These are phyloP conservation scores for Dryomyza anilis DNA, from an alignment of 2,888 invertebrate species.

Conservation along the genomic window DNA sequence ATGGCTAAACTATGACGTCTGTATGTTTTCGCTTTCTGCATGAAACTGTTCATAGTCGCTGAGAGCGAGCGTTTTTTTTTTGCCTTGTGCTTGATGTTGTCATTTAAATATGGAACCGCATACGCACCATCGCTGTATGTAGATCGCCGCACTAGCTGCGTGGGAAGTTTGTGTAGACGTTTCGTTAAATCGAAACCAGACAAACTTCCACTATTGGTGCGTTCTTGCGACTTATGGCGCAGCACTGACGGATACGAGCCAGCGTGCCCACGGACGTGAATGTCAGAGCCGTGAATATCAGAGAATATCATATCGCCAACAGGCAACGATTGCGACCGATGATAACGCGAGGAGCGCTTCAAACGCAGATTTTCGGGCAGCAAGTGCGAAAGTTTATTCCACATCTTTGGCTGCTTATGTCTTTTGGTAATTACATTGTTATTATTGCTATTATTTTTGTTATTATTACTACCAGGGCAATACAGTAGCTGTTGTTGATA, in stretches of 20 bases:
- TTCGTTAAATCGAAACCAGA: slow-evolving; percentile 42
- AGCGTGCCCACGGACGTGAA: slow-evolving; percentile 43
- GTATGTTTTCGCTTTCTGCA: slow-evolving; percentile 77
- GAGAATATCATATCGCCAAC: slow-evolving; percentile 70
- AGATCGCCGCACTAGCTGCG: slow-evolving; percentile 44
- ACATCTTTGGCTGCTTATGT: slow-evolving; percentile 48
- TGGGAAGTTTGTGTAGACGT: slow-evolving; percentile 49
- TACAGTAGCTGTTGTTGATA: too few relatives aligned
- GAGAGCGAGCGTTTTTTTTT: slow-evolving; percentile 75
- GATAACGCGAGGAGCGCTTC: slow-evolving; percentile 50
- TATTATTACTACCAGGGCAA: too few relatives aligned
- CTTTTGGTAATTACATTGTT: background rate
- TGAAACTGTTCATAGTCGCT: slow-evolving; percentile 81
- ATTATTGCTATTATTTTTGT: background rate
- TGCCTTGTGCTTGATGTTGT: slow-evolving; percentile 23
- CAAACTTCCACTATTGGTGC: background rate
- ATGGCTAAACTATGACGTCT: slow-evolving; percentile 60
- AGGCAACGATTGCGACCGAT: slow-evolving; percentile 82
- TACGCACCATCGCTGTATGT: slow-evolving; percentile 32
- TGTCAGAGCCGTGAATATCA: slow-evolving; percentile 55
- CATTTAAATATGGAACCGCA: slow-evolving; percentile 1
- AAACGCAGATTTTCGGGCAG: slow-evolving; percentile 77
- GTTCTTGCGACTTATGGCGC: slow-evolving; percentile 47
- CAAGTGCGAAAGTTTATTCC: slow-evolving; percentile 69
- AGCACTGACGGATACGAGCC: slow-evolving; percentile 43